Evolutionary conservation across 2,888 invertebrate species (phyloP), one percentile per base, ranked within the genome.

Genomic region (Apotomis turbidana): DNA sequence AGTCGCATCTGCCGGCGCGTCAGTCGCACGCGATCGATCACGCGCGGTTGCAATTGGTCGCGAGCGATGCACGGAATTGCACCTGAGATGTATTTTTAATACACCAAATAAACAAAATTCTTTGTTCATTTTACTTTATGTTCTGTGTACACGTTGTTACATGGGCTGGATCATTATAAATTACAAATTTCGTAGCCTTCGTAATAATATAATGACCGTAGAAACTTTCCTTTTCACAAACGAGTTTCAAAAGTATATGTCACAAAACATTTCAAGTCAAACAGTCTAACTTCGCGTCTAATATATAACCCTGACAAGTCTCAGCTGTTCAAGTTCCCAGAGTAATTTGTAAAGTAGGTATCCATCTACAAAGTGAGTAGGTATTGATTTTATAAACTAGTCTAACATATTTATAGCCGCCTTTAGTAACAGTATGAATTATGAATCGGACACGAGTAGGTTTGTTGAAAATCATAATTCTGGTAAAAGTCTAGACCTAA

Each of bases 351-450:
- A 62, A 70, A 63, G 70, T 27, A 27, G 27, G 27, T 68, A 71
- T 63, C 59, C 58, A 68, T 74, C 41, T 59, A 51, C 72, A 46
- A 49, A 62, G 68, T 54, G 46, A 58, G 52, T 27, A 27, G 27
- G 27, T 72, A 72, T 72, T 62, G 73, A 73, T 68, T 67, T 68
- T 71, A 75, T 73, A 70, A 55, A 74, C 68, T 63, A 68, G 61
- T 52, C 63, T 71, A n/a, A 38, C 60, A 54, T 57, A 70, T 60
- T 69, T 70, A 74, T 55, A 74, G 70, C 68, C 5, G 70, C 63
- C 49, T 74, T 75, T 69, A 73, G 76, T 75, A 75, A 72, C 73
- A 73, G 67, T 55, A 57, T 36, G 5, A 67, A 38, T 58, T 49
- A 55, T 15, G 38, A 64, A 64, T 55, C 6, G 12, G 4, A 54